Conservation (phyloP, 2,888 invertebrate genomes). For the Nemotelus pantherinus region DNA sequence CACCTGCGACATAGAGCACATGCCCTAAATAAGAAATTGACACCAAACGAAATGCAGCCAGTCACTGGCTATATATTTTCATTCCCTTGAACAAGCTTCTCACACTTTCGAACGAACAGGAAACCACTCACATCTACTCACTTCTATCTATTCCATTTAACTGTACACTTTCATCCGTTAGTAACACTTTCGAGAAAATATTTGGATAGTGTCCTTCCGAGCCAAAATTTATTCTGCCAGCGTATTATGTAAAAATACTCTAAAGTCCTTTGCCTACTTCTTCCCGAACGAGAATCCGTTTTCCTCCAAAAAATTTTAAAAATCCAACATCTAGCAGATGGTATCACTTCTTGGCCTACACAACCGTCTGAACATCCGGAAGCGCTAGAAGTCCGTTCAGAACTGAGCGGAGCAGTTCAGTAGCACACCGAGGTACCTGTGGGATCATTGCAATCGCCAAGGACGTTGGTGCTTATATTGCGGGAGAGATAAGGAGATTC, state of each 20-base stretch:
- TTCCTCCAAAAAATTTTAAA: too few relatives aligned
- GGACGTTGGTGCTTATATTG: background rate
- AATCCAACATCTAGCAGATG: too few relatives aligned
- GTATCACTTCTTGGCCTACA: too few relatives aligned
- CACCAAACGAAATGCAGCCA: background rate
- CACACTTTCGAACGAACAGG: background rate
- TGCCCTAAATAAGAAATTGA: constrained; percentile 16
- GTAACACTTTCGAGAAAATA: background rate
- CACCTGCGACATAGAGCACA: constrained; percentile 29
- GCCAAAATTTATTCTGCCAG: background rate
- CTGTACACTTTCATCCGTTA: background rate
- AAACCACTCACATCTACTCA: constrained; percentile 2
- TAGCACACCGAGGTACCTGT: background rate
- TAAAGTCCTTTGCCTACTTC: too few relatives aligned
- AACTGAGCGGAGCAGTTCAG: constrained; percentile 6
- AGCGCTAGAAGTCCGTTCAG: constrained; percentile 21
- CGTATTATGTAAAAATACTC: too few relatives aligned
- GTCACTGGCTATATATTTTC: background rate
- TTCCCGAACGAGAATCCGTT: too few relatives aligned
- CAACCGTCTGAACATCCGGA: constrained; percentile 11
- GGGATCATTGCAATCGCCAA: background rate
- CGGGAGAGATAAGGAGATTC: background rate
- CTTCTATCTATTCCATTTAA: background rate
- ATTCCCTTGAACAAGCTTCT: background rate
- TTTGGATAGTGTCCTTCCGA: background rate